A percentile compares a stretch with the other conserved stretches of the same genome.
Evolutionary conservation across 1,140 invertebrate species (phyloP).

Genomic region (Branchinecta lindahli): DNA sequence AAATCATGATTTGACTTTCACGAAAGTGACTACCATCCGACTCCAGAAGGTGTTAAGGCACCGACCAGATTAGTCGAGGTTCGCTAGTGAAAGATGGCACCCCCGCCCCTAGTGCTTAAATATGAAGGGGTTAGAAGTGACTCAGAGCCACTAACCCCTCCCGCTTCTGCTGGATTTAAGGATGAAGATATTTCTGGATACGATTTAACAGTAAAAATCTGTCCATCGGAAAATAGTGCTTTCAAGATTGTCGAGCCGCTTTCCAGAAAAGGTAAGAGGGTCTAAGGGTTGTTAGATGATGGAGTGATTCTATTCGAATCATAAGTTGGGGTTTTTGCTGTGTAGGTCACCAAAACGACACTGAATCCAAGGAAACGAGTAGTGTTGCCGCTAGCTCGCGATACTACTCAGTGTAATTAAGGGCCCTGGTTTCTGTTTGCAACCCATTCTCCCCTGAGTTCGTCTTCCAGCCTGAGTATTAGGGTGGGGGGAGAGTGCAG

Average conservation of each 20-base stretch:
- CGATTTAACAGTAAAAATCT: not conserved
- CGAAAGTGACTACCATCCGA: not conserved
- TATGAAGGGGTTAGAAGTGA: not conserved
- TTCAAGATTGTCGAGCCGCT: not conserved
- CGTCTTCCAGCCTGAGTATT: too few relatives aligned
- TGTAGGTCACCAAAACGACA: not conserved
- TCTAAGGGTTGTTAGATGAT: too few relatives aligned
- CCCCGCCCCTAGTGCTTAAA: not conserved
- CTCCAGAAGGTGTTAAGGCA: not conserved
- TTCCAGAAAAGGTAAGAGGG: not conserved
- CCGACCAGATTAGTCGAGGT: not conserved
- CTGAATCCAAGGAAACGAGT: not conserved
- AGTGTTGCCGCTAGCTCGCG: not conserved
- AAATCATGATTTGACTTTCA: not conserved
- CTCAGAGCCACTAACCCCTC: not conserved
- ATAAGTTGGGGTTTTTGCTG: too few relatives aligned
- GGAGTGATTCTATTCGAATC: too few relatives aligned
- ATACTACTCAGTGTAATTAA: not conserved
- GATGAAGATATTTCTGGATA: not conserved
- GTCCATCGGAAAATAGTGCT: conserved; percentile 6
- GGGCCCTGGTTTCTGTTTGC: not conserved
- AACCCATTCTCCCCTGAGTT: not conserved
- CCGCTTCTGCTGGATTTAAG: not conserved
- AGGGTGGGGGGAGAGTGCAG: too few relatives aligned
- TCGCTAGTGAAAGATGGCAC: not conserved